Evolutionary conservation across 2,888 invertebrate genomes (phyloP), one percentile per base, ranked within the genome.

Genomic region (Aleiodes leptofemur): DNA sequence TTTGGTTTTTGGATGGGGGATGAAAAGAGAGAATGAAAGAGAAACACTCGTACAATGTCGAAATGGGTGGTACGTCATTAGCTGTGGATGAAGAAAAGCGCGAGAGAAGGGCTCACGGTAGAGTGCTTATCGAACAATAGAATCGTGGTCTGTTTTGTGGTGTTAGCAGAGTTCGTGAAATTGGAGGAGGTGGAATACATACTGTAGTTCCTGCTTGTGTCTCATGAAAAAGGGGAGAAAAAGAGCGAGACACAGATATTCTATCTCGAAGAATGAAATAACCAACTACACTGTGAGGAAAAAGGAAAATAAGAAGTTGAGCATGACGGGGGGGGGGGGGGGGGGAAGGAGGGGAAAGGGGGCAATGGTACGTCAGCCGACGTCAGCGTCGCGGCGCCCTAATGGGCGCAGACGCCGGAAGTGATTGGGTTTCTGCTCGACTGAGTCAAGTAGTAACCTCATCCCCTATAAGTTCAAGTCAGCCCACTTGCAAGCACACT

Each of bases 321-420:
- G 23, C 2, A 23, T 23, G 23, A 23, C 72, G 76, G 51, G 72
- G 73, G 70, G 74, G 59, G 51, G 78, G 71, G 79, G 83, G 85
- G 86, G 77, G 70, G 23, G 23, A 23, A 73, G 23, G 23, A 23
- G 73, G 70, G 74, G 59, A 53, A 77, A 72, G 79, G 83, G 85
- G 86, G 77, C 23, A 70, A 79, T 84, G 85, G 86, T 86, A 88
- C 87, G 89, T 89, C 89, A 89, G 88, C 86, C 88, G 84, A 88
- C 89, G 89, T 89, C 89, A 89, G 89, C 89, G 88, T 90, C 90
- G 89, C 90, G 89, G 88, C 89, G 87, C 89, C 88, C 90, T 91
- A 91, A 92, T 91, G 90, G 90, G 90, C 88, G 88, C 90, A 90
- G 91, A 91, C 91, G 91, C 90, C 91, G 91, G 91, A 91, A 91